Evolutionary conservation across 2,888 invertebrate species (phyloP), one percentile per base, ranked within the genome.

Genomic region (Prostheceraeus crozeri): DNA sequence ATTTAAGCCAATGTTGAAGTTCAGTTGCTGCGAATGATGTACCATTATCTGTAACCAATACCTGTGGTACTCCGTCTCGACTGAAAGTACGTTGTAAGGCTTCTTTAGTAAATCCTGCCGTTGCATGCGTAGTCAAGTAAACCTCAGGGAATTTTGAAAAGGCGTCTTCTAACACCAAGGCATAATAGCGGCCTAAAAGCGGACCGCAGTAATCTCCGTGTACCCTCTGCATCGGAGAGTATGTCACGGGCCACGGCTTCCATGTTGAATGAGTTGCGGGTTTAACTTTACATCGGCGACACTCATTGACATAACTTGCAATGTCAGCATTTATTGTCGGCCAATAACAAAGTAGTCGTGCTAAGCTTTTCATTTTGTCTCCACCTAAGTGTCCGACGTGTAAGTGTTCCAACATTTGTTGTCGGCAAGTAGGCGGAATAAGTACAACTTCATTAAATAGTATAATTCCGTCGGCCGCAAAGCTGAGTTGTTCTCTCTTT

Each of bases 81-180:
- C 52, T 56, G 51, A 57, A 57, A 6, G 55, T 40, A 16, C 19
- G n/a, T 40, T 19, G n/a, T 19, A 40, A 16, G 6, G 40, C 40
- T 40, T 40, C 19, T 14, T 40, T 40, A 16, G 40, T 16, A 40
- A 40, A 40, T 6, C 40, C 19, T 14, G 40, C 40, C 19, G 40
- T 16, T 16, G 40, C 40, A 40, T 14, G 19, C 14, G 40, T 40
- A 16, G 40, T 40, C 40, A 40, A 40, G n/a, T 16, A 40, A 16
- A 40, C 40, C 19, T 40, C 40, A 16, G 40, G 40, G 14, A 14
- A 40, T 40, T 40, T 40, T 14, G 40, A 40, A 40, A 16, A 40
- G 6, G 40, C n/a, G 19, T 40, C 40, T 40, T 16, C n/a, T 40
- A 40, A 14, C 40, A 40, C 40, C 19, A 40, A 40, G 6, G 40